Conservation (phyloP, 1,140 invertebrate genomes). For the Bombus superbus region DNA sequence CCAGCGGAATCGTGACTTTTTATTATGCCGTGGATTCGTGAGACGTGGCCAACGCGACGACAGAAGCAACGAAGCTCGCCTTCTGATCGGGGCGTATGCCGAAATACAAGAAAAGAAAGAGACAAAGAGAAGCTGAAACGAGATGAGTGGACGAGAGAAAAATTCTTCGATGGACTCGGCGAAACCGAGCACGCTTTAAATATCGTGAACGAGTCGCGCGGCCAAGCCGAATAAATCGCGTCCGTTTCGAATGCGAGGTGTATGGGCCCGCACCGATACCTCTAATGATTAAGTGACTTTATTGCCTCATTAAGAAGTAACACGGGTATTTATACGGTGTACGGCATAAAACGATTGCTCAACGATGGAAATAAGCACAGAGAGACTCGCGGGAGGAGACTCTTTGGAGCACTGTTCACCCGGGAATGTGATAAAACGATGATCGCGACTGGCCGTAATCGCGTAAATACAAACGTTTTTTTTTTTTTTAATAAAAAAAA, state of each 20-base stretch:
- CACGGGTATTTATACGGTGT: conserved; percentile 41
- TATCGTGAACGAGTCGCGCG: conserved; percentile 11
- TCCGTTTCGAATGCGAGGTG: background rate
- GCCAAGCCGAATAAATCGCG: conserved; percentile 22
- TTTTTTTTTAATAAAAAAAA: background rate
- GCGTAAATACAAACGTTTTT: conserved; percentile 6
- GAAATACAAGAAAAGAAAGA: background rate
- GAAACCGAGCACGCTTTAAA: conserved; percentile 12
- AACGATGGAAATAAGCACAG: conserved; percentile 22
- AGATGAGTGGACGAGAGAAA: background rate
- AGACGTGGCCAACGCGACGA: background rate
- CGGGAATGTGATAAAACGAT: conserved; percentile 45
- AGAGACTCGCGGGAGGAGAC: background rate
- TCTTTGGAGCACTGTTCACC: background rate
- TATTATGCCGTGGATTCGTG: conserved; percentile 57
- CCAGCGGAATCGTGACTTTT: conserved; percentile 62
- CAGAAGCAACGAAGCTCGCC: conserved; percentile 40
- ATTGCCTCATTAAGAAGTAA: conserved; percentile 52
- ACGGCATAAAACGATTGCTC: conserved; percentile 22
- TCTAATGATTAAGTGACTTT: conserved; percentile 57
- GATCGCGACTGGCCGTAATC: conserved; percentile 13
- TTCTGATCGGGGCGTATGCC: conserved; percentile 21
- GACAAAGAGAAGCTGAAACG: background rate
- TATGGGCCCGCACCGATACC: conserved; percentile 26
- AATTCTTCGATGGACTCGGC: background rate